Percentiles rank a stretch among this genome's conserved stretches.
Evolutionary conservation across 2,888 invertebrate genomes (phyloP).

Genomic region (Drosophila nigricruria): DNA sequence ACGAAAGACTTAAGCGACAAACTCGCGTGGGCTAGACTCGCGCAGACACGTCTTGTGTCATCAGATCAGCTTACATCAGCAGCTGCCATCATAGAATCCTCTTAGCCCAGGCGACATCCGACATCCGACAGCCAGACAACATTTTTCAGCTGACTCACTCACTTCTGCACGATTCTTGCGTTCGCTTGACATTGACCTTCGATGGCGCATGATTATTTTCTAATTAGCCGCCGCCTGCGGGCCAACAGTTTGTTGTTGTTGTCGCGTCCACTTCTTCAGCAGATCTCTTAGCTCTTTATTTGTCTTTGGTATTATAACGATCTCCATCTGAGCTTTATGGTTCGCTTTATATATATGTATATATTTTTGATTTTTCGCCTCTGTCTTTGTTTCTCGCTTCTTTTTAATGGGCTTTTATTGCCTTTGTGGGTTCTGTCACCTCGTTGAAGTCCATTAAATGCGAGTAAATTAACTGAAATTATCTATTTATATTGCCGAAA

Average conservation of each 20-base stretch:
- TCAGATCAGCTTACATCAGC: constrained; percentile 41
- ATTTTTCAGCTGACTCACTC: constrained; percentile 53
- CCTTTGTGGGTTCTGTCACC: constrained; percentile 49
- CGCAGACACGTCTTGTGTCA: constrained; percentile 25
- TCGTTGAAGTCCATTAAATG: constrained; percentile 66
- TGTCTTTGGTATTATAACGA: constrained; percentile 48
- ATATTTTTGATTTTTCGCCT: constrained; percentile 8
- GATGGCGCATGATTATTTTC: constrained; percentile 69
- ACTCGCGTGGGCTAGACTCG: constrained; percentile 50
- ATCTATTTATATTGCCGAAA: constrained; percentile 51
- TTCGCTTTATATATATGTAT: constrained; percentile 19
- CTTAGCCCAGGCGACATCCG: not conserved
- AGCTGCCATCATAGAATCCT: constrained; percentile 17
- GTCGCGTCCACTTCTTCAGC: constrained; percentile 41
- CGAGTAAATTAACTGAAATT: constrained; percentile 74
- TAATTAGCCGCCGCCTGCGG: constrained; percentile 61
- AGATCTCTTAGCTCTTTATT: constrained; percentile 44
- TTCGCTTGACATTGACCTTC: constrained; percentile 68
- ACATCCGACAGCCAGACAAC: not conserved
- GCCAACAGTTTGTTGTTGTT: not conserved
- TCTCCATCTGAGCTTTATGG: constrained; percentile 45
- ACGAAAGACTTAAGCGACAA: constrained; percentile 61
- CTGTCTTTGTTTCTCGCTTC: constrained; percentile 4
- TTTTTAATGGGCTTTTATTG: constrained; percentile 27
- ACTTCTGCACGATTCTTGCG: constrained; percentile 22